Conservation (phyloP, 2,888 invertebrate genomes). For the Physocephala rufipes region DNA sequence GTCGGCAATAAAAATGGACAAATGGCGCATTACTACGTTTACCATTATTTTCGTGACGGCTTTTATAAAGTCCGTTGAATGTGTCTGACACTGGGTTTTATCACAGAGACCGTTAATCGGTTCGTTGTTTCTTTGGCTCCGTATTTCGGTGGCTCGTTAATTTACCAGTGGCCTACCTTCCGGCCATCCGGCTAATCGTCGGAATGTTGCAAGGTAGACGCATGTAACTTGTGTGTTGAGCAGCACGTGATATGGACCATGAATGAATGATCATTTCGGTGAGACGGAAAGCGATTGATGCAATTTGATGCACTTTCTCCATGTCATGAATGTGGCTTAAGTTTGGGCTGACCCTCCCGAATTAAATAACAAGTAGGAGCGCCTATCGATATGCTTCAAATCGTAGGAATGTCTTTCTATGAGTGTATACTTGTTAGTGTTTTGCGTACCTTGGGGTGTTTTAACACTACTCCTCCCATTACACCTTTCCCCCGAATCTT, state of each 20-base stretch:
- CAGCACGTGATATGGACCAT: slow-evolving; percentile 13
- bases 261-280: neutral
- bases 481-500: no score
- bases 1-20: neutral
- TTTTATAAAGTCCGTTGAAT: slow-evolving; percentile 1
- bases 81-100: neutral
- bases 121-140: no score
- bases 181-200: neutral
- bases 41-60: slow-evolving; percentile 20
- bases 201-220: neutral
- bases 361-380: no score
- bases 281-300: neutral
- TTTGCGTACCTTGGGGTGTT: no score
- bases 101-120: neutral
- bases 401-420: no score
- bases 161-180: neutral
- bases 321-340: no score
- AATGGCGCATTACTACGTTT: slow-evolving; percentile 14
- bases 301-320: slow-evolving; percentile 1
- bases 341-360: no score
- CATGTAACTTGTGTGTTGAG: neutral
- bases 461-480: no score
- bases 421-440: no score
- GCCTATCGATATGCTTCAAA: no score
- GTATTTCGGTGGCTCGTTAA: no score